Evolutionary conservation across 2,797 vertebrate species (phyloP).

Genomic region (Pantherophis alleghaniensis): DNA sequence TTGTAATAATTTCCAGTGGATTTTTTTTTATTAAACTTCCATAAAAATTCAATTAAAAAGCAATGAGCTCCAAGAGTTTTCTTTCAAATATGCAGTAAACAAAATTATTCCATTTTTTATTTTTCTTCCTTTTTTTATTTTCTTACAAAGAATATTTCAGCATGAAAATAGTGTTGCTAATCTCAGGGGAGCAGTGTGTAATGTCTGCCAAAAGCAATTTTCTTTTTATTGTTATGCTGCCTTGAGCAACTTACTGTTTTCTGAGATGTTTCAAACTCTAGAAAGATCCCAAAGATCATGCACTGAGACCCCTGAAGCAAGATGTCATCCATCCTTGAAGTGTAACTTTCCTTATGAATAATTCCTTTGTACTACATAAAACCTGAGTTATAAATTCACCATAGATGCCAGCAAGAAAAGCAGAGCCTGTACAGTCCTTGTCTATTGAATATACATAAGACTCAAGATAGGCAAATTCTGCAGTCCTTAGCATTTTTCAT

Average conservation of each 20-base stretch:
- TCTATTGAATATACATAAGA: neutral
- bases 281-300: neutral
- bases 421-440: neutral
- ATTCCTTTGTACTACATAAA: neutral
- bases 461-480: neutral
- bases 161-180: conserved; percentile 30
- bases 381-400: neutral
- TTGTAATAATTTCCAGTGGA: conserved; percentile 54
- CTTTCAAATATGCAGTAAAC: conserved; percentile 61
- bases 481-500: neutral
- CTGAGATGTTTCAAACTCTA: neutral
- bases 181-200: conserved; percentile 11
- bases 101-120: conserved; percentile 3
- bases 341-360: neutral
- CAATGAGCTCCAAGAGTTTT: conserved; percentile 46
- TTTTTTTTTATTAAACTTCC: conserved; percentile 52
- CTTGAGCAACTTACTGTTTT: neutral
- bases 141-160: conserved; percentile 17
- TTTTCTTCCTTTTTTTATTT: conserved; percentile 3
- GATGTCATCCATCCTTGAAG: neutral
- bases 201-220: conserved; percentile 33
- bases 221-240: conserved; percentile 2
- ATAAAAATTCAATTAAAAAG: conserved; percentile 64
- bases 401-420: neutral
- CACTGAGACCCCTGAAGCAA: neutral